phyloP scores from a whole-genome alignment of 1,140 invertebrate genomes.

The Heliothis virescens region DNA sequence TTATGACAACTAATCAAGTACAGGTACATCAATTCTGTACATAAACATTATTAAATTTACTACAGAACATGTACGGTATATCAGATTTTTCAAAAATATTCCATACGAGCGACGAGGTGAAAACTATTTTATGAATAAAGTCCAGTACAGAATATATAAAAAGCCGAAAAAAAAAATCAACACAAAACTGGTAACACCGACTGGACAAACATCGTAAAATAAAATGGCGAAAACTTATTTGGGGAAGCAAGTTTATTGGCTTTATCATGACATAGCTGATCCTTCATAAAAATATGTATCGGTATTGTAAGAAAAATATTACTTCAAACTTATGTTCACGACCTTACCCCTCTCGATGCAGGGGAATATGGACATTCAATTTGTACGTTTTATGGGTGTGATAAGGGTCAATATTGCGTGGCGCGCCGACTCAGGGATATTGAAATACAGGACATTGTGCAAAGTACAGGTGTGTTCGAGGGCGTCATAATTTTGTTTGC shows the following conservation, averaged over 20 bases:
- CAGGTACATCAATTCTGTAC: no score
- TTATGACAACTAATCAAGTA: no score
- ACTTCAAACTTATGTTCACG: conserved; percentile 64
- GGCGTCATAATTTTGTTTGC: conserved; percentile 63
- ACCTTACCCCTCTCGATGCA: conserved; percentile 47
- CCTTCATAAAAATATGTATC: conserved; percentile 82
- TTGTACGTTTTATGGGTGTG: conserved; percentile 54
- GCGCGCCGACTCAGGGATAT: conserved; percentile 63
- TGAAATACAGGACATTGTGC: conserved; percentile 55
- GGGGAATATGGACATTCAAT: conserved; percentile 61
- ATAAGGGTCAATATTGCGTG: conserved; percentile 61
- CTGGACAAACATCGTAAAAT: conserved; percentile 72
- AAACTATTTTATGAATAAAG: background rate
- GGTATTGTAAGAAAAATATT: conserved; percentile 72
- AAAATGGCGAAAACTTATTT: conserved; percentile 78
- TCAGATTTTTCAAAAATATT: background rate
- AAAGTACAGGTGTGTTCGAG: conserved; percentile 60
- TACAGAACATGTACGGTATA: background rate
- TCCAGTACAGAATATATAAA: background rate
- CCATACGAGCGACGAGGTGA: background rate
- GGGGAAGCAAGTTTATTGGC: conserved; percentile 76
- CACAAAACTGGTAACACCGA: conserved; percentile 30
- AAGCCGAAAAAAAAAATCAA: conserved; percentile 15
- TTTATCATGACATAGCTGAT: conserved; percentile 76
- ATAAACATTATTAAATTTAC: no score